These are phyloP conservation scores for Bombus superbus DNA, from an alignment of 1,140 invertebrate genomes.

Conservation along the genomic window DNA sequence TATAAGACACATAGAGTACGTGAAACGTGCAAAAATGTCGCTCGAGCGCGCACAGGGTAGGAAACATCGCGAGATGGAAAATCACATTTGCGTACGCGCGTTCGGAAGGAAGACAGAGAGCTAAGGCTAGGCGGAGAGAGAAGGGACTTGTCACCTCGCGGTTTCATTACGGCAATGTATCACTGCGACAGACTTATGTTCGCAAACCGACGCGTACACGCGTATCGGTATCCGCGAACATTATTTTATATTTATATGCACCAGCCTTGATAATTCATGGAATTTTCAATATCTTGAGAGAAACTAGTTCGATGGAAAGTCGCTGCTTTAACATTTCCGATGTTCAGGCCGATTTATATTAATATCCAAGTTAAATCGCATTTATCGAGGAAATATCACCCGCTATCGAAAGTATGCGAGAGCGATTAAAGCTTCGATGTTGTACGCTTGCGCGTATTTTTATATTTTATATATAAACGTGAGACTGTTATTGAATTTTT, in stretches of 20 bases:
- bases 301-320: neutral
- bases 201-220: constrained; percentile 14
- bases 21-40: constrained; percentile 48
- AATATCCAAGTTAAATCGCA: neutral
- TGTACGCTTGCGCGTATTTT: neutral
- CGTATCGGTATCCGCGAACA: neutral
- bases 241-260: constrained; percentile 73
- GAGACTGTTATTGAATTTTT: neutral
- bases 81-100: constrained; percentile 21
- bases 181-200: constrained; percentile 70
- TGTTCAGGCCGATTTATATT: neutral
- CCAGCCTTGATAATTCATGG: constrained; percentile 71
- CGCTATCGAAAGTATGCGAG: neutral
- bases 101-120: neutral
- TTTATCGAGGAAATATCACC: neutral
- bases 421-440: neutral
- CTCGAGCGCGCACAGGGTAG: constrained; percentile 7
- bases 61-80: constrained; percentile 6
- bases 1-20: constrained; percentile 63
- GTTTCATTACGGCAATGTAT: constrained; percentile 77
- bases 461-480: neutral
- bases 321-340: neutral
- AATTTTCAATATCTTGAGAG: constrained; percentile 11
- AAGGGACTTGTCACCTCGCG: constrained; percentile 56
- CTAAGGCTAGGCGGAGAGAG: neutral